Base-by-base conservation (phyloP, 1,140 invertebrate species). In the Drosophila sproati region DNA sequence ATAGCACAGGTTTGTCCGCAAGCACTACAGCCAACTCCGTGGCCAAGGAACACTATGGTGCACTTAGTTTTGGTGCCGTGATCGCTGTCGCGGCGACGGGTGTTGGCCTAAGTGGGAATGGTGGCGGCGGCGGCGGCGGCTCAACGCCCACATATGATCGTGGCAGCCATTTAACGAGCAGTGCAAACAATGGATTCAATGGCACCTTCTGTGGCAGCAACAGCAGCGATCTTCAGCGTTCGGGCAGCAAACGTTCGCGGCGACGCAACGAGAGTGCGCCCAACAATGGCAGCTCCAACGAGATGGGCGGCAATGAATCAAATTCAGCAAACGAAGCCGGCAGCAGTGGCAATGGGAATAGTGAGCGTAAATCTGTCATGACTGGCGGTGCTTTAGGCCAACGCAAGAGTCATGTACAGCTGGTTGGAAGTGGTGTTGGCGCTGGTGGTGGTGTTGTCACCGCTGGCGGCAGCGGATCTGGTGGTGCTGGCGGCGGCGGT, bases 271-370 rank as follows among this genome's bases (percentile, higher is more conserved):
- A 92, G 39, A 91, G 74, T 32, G 35, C 80, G 32, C 72, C 52
- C 4, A 78, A 83, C 34, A 91, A 85, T 51, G 78, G 79, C 31
- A 81, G 75, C 60, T 82, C 82, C 39, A 60, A 78, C 31, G 91
- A 92, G 45, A 78, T 90, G 55, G 77, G 91, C 20, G 91, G 91
- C 47, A 92, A 92, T 52, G 91, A 92, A 72, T 91, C 91, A 0
- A 92, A 92, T 64, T 92, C 91, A 2, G 91, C 91, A 0, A 92
- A 92, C 34, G 91, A 92, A 60, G 80, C 80, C 6, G 78, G 80
- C 7, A 78, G 83, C 41, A 83, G 85, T 66, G 81, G 81, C 5
- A 71, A 61, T 20, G 68, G 68, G 2, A 50, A 52, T 7, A 35
- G 61, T 5, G 68, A 76, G 31, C 61, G 69, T 7, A 75, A 75